Conservation (phyloP, 1,140 invertebrate species). For the Leptonema lineaticorne region DNA sequence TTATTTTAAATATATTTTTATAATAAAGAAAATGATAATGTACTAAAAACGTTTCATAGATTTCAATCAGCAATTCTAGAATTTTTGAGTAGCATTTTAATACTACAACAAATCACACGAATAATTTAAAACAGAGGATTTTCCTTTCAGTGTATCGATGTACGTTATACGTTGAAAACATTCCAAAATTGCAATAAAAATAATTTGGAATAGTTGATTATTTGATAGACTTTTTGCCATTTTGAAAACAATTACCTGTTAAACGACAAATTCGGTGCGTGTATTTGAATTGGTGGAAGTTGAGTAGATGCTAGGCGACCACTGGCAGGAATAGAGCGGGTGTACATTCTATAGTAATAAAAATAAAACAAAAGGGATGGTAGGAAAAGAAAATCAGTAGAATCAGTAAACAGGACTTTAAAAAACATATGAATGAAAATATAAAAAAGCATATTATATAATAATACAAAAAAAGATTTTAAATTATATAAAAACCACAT, state of each 20-base stretch:
- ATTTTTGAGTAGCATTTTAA: no score
- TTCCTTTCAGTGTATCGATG: no score
- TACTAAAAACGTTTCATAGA: no score
- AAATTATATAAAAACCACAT: no score
- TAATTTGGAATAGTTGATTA: no score
- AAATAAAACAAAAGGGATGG: slow-evolving; percentile 39
- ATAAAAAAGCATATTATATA: slow-evolving; percentile 15
- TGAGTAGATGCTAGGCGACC: slow-evolving; percentile 62
- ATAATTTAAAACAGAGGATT: no score
- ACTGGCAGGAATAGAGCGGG: slow-evolving; percentile 56
- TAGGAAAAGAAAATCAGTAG: background rate
- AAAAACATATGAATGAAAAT: slow-evolving; percentile 31
- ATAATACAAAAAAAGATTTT: background rate
- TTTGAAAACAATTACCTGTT: slow-evolving; percentile 74
- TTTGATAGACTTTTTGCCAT: no score
- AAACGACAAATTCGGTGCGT: slow-evolving; percentile 67
- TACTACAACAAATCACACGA: no score
- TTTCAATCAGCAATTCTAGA: no score
- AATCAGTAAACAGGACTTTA: slow-evolving; percentile 10
- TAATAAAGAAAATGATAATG: no score
- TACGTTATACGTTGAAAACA: no score
- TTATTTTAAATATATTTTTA: no score
- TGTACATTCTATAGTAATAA: slow-evolving; percentile 38
- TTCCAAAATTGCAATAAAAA: background rate
- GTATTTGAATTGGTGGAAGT: slow-evolving; percentile 75